Conservation (phyloP, 2,797 vertebrate species). For the Muscicapa striata region DNA sequence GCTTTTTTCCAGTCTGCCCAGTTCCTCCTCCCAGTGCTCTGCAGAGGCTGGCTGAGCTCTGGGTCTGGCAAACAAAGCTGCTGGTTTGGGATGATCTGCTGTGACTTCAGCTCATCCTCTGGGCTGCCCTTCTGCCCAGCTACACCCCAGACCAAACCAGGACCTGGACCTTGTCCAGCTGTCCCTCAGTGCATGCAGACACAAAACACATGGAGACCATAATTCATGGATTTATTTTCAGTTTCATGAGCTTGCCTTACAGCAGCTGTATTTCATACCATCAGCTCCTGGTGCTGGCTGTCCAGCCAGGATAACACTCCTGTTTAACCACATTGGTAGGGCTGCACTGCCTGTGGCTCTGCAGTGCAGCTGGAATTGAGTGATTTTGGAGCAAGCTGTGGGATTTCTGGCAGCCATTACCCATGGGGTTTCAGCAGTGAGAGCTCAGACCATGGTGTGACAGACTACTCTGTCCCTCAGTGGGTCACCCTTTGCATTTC, state of each 20-base stretch:
- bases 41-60: background rate
- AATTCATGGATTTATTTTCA: background rate
- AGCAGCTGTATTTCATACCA: background rate
- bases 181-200: background rate
- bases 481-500: background rate
- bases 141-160: too few relatives aligned
- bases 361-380: background rate
- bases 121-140: background rate
- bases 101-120: background rate
- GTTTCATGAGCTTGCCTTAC: background rate
- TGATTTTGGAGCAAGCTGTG: background rate
- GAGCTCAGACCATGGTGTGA: background rate
- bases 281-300: background rate
- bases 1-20: too few relatives aligned
- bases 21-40: background rate
- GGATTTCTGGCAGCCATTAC: background rate
- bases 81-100: background rate
- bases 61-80: background rate
- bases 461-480: background rate
- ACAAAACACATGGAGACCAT: background rate
- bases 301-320: background rate
- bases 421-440: background rate
- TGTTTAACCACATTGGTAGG: background rate
- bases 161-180: background rate
- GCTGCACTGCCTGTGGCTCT: background rate